Evolutionary conservation across 2,113 vertebrate species (phyloP).

Genomic region (Casuarius casuarius): DNA sequence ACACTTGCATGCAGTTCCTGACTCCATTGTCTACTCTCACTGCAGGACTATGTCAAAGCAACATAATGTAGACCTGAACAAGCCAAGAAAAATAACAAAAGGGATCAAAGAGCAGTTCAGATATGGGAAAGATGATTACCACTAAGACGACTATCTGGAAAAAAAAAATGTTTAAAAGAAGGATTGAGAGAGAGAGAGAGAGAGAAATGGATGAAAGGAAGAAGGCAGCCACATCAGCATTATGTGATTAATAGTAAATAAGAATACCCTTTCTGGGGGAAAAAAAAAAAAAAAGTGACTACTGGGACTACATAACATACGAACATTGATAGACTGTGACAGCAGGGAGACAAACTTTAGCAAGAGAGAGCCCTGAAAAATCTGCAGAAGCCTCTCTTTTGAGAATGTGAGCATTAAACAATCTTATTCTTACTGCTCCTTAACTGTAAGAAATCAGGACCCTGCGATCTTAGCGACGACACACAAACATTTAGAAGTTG

Average conservation of each 20-base stretch:
- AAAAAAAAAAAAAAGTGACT: not conserved
- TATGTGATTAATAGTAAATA: not conserved
- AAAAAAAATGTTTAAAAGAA: too few species aligned
- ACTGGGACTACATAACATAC: not conserved
- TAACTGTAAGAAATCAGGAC: not conserved
- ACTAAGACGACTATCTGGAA: too few species aligned
- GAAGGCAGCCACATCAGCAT: not conserved
- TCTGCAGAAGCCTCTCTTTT: not conserved
- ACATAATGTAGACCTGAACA: too few species aligned
- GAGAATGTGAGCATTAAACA: not conserved
- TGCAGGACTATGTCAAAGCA: too few species aligned
- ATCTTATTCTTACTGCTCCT: not conserved
- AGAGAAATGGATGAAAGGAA: not conserved
- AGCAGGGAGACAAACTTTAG: not conserved
- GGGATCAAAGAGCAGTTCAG: too few species aligned
- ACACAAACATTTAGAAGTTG: not conserved
- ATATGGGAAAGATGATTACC: too few species aligned
- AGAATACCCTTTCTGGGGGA: not conserved
- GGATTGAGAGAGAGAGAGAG: too few species aligned
- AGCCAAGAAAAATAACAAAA: too few species aligned
- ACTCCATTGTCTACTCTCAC: too few species aligned
- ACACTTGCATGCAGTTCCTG: too few species aligned
- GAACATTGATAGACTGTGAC: not conserved
- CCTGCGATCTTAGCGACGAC: not conserved
- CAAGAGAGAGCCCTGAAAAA: not conserved